Percentiles rank a stretch among this genome's conserved stretches.
Conservation (phyloP, 2,113 vertebrate species). For the Pygoscelis adeliae region DNA sequence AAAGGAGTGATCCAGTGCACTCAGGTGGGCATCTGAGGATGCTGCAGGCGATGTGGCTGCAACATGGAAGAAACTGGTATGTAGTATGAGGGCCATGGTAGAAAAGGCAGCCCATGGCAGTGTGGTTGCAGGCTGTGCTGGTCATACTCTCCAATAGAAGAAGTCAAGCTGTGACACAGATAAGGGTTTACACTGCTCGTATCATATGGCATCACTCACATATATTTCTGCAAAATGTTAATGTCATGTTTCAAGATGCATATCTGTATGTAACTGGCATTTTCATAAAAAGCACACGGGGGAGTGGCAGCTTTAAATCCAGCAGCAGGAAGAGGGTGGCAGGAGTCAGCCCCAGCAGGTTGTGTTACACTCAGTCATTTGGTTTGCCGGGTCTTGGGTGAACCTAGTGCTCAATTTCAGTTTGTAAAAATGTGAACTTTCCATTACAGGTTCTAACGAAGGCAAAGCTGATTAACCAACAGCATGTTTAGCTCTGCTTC, state of each 20-base stretch:
- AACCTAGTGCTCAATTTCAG: background rate
- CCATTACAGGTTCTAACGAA: background rate
- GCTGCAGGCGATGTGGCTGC: background rate
- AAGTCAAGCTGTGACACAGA: background rate
- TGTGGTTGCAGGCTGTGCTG: background rate
- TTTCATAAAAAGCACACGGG: background rate
- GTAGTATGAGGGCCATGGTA: accelerated
- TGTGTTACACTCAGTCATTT: background rate
- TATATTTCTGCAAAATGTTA: background rate
- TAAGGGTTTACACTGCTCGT: accelerated
- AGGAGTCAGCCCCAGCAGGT: background rate
- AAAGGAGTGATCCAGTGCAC: background rate
- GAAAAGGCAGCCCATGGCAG: background rate
- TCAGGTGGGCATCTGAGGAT: background rate
- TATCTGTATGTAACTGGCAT: background rate
- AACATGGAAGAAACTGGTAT: background rate
- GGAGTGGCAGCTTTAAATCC: accelerated
- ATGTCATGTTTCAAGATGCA: accelerated
- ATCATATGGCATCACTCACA: accelerated
- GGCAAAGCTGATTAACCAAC: background rate
- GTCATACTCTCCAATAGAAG: accelerated
- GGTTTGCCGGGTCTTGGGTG: accelerated
- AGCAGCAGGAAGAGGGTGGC: background rate
- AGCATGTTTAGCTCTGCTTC: background rate
- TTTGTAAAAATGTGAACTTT: background rate